These are phyloP conservation scores for Tanypteryx hageni DNA, from an alignment of 2,888 invertebrate species.

Conservation along the genomic window DNA sequence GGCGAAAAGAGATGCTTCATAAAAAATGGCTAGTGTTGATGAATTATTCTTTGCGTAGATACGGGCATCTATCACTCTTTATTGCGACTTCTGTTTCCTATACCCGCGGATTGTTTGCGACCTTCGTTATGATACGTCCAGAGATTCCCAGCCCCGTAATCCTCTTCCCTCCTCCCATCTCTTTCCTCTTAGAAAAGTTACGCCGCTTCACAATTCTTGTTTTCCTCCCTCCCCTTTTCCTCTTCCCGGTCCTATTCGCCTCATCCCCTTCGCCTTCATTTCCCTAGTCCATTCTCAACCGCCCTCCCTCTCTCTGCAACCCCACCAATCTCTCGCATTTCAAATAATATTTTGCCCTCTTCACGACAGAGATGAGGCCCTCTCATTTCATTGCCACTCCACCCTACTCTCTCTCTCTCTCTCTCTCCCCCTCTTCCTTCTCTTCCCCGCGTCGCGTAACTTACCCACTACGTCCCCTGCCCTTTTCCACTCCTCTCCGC, in stretches of 20 bases:
- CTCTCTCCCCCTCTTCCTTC: background rate
- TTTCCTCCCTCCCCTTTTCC: background rate
- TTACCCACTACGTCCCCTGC: background rate
- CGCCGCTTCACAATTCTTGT: background rate
- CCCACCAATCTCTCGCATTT: slow-evolving; percentile 59
- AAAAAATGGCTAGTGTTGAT: slow-evolving; percentile 29
- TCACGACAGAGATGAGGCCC: slow-evolving; percentile 52
- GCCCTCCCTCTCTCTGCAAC: background rate
- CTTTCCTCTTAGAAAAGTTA: background rate
- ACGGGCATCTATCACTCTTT: slow-evolving; percentile 43
- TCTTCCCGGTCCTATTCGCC: background rate
- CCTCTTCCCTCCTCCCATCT: background rate
- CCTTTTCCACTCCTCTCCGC: background rate
- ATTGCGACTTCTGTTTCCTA: slow-evolving; percentile 14
- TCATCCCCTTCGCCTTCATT: slow-evolving; percentile 3
- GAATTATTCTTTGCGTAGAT: slow-evolving; percentile 50
- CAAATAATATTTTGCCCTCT: slow-evolving; percentile 64
- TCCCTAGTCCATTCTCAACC: background rate
- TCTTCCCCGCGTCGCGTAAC: background rate
- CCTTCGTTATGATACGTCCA: background rate
- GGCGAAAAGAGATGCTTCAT: background rate
- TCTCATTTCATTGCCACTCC: slow-evolving; percentile 44
- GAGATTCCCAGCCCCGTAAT: background rate
- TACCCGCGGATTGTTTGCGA: background rate
- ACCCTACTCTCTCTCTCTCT: background rate